Percentiles rank a stretch among this genome's conserved stretches.
Conservation (phyloP, 2,888 invertebrate genomes). For the Micropterix aruncella region DNA sequence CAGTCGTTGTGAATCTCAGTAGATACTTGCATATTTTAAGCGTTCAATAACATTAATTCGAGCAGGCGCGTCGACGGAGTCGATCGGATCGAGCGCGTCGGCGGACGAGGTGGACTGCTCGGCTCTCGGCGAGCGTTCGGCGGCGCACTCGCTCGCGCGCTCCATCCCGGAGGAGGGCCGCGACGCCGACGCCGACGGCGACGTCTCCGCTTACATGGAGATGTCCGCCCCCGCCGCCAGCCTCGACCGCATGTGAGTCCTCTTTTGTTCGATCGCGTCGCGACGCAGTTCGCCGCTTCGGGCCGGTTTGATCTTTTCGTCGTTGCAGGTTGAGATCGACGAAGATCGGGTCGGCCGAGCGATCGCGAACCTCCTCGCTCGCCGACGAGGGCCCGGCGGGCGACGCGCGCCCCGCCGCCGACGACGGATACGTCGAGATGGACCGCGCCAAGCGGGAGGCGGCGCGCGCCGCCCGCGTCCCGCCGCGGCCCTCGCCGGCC, state of each 20-base stretch:
- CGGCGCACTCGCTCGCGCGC: slow-evolving; percentile 24
- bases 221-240: slow-evolving; percentile 21
- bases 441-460: slow-evolving; percentile 20
- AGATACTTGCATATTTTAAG: too few relatives aligned
- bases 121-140: slow-evolving; percentile 13
- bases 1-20: too few relatives aligned
- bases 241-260: slow-evolving; percentile 10
- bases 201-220: slow-evolving; percentile 12
- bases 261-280: slow-evolving; percentile 15
- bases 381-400: slow-evolving; percentile 26
- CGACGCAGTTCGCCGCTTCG: slow-evolving; percentile 10
- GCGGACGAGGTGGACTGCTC: slow-evolving; percentile 22
- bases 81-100: neutral
- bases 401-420: slow-evolving; percentile 30
- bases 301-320: slow-evolving; percentile 21
- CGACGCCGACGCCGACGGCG: slow-evolving; percentile 20
- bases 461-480: slow-evolving; percentile 15
- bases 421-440: slow-evolving; percentile 46
- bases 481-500: slow-evolving; percentile 52
- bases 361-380: slow-evolving; percentile 49
- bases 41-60: too few relatives aligned
- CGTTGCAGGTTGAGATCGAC: slow-evolving; percentile 16
- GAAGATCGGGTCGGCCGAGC: slow-evolving; percentile 29
- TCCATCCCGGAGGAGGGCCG: slow-evolving; percentile 29
- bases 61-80: neutral